Conservation (phyloP, 2,888 invertebrate species). For the Dolichopus griseipennis region DNA sequence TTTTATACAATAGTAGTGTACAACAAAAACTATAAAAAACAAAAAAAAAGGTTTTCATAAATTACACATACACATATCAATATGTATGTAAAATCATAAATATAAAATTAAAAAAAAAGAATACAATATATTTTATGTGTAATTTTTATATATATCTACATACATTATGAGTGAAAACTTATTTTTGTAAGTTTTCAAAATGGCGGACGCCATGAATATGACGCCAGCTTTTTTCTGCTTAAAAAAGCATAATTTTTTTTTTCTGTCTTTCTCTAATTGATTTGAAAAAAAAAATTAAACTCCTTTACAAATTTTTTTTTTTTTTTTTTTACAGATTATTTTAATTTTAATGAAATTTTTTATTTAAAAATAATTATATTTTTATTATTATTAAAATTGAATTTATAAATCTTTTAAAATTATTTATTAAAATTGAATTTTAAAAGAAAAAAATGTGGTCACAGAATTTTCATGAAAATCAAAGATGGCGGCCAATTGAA, state of each 20-base stretch:
- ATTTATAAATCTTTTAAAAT: neutral
- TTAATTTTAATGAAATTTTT: no score
- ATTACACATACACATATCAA: neutral
- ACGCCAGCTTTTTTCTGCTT: constrained; percentile 1
- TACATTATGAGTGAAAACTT: constrained; percentile 2
- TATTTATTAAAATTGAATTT: no score
- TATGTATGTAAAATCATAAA: neutral
- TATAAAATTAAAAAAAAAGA: neutral
- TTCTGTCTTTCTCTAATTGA: neutral
- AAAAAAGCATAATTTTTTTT: neutral
- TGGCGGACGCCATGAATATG: neutral
- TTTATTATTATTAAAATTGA: no score
- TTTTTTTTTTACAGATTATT: no score
- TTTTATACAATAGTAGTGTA: no score
- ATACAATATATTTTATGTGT: neutral
- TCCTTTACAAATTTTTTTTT: no score
- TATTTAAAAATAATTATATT: no score
- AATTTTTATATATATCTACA: no score
- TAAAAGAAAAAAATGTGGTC: neutral
- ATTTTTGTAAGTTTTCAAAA: constrained; percentile 3
- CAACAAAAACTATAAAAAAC: no score
- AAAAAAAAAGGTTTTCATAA: no score
- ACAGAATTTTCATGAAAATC: neutral
- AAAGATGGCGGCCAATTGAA: neutral
- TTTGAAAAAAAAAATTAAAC: no score